phyloP scores from a whole-genome alignment of 1,140 invertebrate genomes.

The Brachionus sp. region DNA sequence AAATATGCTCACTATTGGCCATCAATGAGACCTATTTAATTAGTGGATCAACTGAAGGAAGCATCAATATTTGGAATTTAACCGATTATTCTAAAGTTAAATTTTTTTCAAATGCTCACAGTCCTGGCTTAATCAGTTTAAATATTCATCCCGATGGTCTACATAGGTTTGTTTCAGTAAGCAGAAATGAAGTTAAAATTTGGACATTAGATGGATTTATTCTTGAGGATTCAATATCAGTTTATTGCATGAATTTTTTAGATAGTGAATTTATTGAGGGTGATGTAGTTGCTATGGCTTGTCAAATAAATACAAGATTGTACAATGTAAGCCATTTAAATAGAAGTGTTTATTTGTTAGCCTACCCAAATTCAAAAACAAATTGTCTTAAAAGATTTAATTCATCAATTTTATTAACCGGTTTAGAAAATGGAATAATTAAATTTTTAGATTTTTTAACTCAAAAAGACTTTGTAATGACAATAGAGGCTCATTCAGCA shows the following conservation, averaged over 20 bases:
- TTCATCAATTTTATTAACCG: neutral
- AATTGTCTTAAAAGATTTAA: neutral
- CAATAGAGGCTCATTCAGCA: neutral
- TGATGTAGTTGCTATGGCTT: neutral
- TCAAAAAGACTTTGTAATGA: neutral
- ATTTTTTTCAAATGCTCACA: neutral
- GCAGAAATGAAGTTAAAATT: neutral
- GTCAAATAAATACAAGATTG: neutral
- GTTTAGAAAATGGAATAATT: neutral
- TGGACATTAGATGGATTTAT: neutral
- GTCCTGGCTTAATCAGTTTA: neutral
- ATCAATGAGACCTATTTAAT: neutral
- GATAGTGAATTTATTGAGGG: neutral
- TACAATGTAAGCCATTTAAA: neutral
- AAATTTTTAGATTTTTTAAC: neutral
- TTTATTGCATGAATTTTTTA: neutral
- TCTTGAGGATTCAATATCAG: neutral
- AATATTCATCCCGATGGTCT: neutral
- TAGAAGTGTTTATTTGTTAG: neutral
- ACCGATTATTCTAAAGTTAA: neutral
- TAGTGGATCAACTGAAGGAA: neutral
- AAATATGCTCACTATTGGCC: neutral
- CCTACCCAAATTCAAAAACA: too few species aligned
- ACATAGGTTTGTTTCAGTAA: neutral
- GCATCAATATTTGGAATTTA: neutral